Evolutionary conservation across 1,140 invertebrate genomes (phyloP).

Genomic region (Tribolium madens): DNA sequence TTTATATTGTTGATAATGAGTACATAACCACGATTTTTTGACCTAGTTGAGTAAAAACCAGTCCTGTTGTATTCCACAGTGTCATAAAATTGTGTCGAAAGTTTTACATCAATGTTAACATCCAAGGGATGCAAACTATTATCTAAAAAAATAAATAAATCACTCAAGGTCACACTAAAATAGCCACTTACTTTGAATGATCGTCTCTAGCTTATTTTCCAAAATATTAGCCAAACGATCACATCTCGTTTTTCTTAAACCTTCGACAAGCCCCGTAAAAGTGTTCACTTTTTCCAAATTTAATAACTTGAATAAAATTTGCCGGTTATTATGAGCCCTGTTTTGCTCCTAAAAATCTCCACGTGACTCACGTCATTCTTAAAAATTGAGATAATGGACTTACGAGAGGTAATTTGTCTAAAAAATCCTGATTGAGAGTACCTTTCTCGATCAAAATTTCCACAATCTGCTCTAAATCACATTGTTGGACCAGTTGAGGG

Average conservation of each 20-base stretch:
- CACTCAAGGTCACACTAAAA: background rate
- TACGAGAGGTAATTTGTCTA: background rate
- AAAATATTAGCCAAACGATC: background rate
- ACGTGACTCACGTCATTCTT: background rate
- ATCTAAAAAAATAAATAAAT: background rate
- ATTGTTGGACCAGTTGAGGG: conserved; percentile 4
- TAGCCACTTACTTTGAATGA: background rate
- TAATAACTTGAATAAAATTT: conserved; percentile 18
- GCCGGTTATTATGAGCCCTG: conserved; percentile 2
- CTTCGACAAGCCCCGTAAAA: background rate
- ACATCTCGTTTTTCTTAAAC: background rate
- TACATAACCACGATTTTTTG: conserved; percentile 69
- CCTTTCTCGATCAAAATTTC: background rate
- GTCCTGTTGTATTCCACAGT: conserved; percentile 6
- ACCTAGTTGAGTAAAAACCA: conserved; percentile 67
- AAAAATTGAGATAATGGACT: background rate
- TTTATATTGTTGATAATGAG: conserved; percentile 71
- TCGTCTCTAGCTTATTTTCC: background rate
- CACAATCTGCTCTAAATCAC: conserved; percentile 20
- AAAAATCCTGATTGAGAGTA: background rate
- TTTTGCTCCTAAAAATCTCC: background rate
- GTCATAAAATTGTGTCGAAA: conserved; percentile 22
- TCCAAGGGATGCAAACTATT: background rate
- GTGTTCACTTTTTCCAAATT: background rate
- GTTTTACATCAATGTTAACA: conserved; percentile 17